These are phyloP conservation scores for Ophioderma brevispina DNA, from an alignment of 35 echinoderm and acorn worm genomes.

Conservation along the genomic window DNA sequence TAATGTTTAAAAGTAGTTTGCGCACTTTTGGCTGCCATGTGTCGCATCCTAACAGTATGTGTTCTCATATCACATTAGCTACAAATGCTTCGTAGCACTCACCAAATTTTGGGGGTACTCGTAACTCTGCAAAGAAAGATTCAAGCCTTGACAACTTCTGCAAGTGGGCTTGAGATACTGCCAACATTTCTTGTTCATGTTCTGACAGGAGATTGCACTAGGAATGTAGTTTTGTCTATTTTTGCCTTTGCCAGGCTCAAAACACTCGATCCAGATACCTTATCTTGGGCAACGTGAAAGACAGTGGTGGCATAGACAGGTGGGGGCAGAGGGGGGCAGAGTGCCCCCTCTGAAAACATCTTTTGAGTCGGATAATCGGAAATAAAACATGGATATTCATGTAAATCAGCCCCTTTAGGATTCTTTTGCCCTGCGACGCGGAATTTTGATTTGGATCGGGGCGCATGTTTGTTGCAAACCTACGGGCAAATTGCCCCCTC, in stretches of 20 bases:
- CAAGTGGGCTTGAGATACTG: not conserved
- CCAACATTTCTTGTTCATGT: conserved; percentile 31
- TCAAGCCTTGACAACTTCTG: not conserved
- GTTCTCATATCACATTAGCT: no score
- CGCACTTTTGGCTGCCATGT: conserved; percentile 24
- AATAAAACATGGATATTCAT: no score
- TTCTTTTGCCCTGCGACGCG: no score
- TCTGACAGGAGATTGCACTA: not conserved
- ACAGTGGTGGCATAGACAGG: no score
- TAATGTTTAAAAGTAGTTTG: conserved; percentile 15
- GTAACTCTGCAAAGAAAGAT: conserved; percentile 5
- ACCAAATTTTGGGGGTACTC: conserved; percentile 35
- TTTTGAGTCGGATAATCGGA: no score
- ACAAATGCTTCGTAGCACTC: conserved; percentile 36
- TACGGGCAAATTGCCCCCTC: no score
- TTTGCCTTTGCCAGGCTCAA: conserved; percentile 7
- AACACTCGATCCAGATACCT: not conserved
- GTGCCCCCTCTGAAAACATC: no score
- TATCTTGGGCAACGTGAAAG: conserved; percentile 43
- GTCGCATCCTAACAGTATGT: conserved; percentile 6
- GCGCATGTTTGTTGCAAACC: no score
- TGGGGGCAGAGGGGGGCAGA: no score
- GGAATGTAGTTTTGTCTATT: not conserved
- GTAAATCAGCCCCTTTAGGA: no score
- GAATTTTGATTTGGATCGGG: no score